Conservation (phyloP, 2,888 invertebrate genomes). For the Polymixis flavicincta region DNA sequence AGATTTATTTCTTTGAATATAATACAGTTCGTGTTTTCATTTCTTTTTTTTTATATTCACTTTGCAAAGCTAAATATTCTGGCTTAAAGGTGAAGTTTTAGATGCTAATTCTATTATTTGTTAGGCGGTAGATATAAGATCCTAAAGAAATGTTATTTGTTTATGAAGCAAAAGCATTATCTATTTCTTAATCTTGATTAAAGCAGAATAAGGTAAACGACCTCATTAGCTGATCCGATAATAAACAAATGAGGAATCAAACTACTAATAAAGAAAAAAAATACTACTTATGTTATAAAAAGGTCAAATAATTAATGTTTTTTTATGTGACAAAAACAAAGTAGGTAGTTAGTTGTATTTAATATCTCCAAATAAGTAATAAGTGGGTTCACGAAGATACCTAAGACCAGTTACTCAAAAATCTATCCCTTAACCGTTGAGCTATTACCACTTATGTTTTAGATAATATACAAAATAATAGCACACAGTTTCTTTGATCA, state of each 20-base stretch:
- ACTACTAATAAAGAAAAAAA: conserved; percentile 7
- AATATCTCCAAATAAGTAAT: not conserved
- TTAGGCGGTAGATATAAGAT: not conserved
- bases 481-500: not conserved
- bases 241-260: conserved; percentile 18
- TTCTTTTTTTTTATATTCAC: not conserved
- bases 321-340: not conserved
- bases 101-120: not conserved
- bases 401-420: not conserved
- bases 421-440: not conserved
- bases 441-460: not conserved
- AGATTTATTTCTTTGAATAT: conserved; percentile 9
- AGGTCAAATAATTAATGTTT: not conserved
- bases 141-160: conserved; percentile 27
- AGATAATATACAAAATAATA: not conserved
- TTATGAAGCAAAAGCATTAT: conserved; percentile 30
- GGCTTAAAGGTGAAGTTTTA: not conserved
- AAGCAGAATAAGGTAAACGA: conserved; percentile 39
- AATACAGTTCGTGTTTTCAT: not conserved
- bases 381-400: not conserved
- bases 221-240: conserved; percentile 28
- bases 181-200: conserved; percentile 51
- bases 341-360: not conserved
- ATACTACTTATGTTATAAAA: not conserved
- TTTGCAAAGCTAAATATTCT: not conserved